phyloP scores from a whole-genome alignment of 1,140 invertebrate species.

The Leptestheria dahalacensis region DNA sequence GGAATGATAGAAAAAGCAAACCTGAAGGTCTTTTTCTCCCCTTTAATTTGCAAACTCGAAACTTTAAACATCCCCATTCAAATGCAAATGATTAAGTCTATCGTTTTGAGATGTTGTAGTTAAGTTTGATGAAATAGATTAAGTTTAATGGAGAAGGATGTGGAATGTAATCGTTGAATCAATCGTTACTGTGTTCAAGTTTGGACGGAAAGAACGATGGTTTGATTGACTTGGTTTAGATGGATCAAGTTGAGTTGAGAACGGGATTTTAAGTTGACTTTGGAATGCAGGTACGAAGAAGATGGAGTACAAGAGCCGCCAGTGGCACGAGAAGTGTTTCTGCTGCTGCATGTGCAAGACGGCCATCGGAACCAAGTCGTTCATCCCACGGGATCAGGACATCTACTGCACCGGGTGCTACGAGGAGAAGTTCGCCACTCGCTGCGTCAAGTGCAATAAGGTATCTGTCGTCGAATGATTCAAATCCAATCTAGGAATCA shows the following conservation, averaged over 20 bases:
- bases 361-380: constrained; percentile 97
- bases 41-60: too few relatives aligned
- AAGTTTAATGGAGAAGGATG: too few relatives aligned
- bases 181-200: too few relatives aligned
- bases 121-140: background rate
- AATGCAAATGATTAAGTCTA: too few relatives aligned
- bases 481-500: background rate
- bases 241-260: background rate
- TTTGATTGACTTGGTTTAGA: background rate
- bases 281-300: constrained; percentile 94
- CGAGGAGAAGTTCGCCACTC: constrained; percentile 96
- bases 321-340: constrained; percentile 99
- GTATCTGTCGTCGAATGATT: constrained; percentile 33
- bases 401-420: constrained; percentile 98
- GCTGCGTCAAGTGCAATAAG: constrained; percentile 97
- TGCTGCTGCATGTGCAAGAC: constrained; percentile 93
- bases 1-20: background rate
- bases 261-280: background rate
- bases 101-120: background rate
- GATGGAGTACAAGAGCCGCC: constrained; percentile 99
- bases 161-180: too few relatives aligned
- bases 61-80: too few relatives aligned
- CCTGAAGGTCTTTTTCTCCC: background rate
- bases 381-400: constrained; percentile 96
- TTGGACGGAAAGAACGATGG: too few relatives aligned